Conservation (phyloP, 2,797 vertebrate genomes). For the Distichodus sexfasciatus region DNA sequence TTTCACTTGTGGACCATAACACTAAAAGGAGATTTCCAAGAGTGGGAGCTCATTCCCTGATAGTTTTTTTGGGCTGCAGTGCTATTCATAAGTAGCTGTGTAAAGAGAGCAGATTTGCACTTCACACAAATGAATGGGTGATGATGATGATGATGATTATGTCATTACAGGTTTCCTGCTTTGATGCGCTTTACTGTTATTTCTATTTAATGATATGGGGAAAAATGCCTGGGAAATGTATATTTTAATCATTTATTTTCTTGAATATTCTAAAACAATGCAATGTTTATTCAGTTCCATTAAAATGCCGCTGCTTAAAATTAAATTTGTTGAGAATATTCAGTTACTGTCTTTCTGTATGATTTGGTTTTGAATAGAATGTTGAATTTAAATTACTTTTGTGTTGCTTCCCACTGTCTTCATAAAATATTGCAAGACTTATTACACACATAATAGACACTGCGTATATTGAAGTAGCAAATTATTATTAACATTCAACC, state of each 20-base stretch:
- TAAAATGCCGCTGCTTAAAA: not conserved
- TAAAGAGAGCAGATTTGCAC: constrained; percentile 1
- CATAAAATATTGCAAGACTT: not conserved
- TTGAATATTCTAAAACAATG: not conserved
- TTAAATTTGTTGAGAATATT: not conserved
- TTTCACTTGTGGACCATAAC: constrained; percentile 25
- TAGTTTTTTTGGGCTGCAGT: constrained; percentile 13
- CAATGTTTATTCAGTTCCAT: not conserved
- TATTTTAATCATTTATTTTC: not conserved
- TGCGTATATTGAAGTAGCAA: too few species aligned
- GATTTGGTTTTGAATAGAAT: too few species aligned
- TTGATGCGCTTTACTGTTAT: not conserved
- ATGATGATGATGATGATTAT: not conserved
- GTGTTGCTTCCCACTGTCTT: not conserved
- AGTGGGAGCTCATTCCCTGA: constrained; percentile 11
- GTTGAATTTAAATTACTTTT: not conserved
- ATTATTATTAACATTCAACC: too few species aligned
- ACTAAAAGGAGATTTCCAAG: constrained; percentile 14
- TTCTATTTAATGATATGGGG: not conserved
- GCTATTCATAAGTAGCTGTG: not conserved
- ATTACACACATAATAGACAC: not conserved
- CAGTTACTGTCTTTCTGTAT: too few species aligned
- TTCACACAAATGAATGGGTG: not conserved
- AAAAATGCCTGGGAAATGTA: not conserved
- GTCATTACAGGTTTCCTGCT: not conserved